These are phyloP conservation scores for Leptinotarsa tumamoca DNA, from an alignment of 2,888 invertebrate genomes.

Conservation along the genomic window DNA sequence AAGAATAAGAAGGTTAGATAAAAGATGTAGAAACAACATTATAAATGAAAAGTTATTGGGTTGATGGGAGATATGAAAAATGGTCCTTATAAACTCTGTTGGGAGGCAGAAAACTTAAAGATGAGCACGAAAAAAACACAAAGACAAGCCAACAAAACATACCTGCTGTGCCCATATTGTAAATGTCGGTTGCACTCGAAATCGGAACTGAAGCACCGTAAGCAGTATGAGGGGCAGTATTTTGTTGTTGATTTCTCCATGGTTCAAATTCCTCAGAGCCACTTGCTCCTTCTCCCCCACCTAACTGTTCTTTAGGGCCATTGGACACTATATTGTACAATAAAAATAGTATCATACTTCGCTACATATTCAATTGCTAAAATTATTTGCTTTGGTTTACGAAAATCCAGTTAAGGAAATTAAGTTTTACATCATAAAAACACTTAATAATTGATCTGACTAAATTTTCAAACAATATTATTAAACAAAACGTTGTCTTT, in stretches of 20 bases:
- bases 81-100: too few relatives aligned
- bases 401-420: too few relatives aligned
- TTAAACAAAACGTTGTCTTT: too few relatives aligned
- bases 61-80: background rate
- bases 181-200: conserved; percentile 78
- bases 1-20: background rate
- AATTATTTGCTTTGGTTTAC: too few relatives aligned
- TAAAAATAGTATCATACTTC: background rate
- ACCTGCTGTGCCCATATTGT: conserved; percentile 74
- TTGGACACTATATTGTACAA: conserved; percentile 72
- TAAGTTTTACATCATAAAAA: too few relatives aligned
- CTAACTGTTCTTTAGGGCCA: conserved; percentile 84
- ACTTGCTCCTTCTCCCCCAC: conserved; percentile 73
- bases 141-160: conserved; percentile 19
- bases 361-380: too few relatives aligned
- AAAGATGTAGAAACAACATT: background rate
- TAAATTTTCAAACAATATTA: too few relatives aligned
- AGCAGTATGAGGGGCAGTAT: conserved; percentile 68
- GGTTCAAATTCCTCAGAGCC: conserved; percentile 77
- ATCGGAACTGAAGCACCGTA: conserved; percentile 70
- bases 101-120: background rate
- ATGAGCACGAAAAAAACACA: background rate
- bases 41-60: conserved; percentile 13
- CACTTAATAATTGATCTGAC: too few relatives aligned
- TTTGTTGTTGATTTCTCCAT: conserved; percentile 81